A percentile compares a stretch with the other conserved stretches of the same genome.
phyloP scores from a whole-genome alignment of 1,140 invertebrate genomes.

The Argopecten irradians region DNA sequence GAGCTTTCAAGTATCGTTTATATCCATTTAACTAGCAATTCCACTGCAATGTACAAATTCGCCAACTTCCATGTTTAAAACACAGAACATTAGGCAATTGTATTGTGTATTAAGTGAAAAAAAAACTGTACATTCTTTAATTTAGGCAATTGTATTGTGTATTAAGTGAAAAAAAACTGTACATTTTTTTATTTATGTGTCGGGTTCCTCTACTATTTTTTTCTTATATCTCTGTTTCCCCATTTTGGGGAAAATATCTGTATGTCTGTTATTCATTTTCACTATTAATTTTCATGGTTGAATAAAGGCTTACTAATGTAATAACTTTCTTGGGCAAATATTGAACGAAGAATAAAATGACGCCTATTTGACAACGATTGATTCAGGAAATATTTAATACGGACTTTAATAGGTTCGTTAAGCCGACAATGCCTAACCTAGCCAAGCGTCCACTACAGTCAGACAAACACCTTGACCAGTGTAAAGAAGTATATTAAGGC shows the following conservation, averaged over 20 bases:
- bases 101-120: background rate
- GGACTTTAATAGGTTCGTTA: background rate
- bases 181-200: too few species aligned
- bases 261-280: background rate
- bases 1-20: background rate
- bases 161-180: background rate
- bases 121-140: background rate
- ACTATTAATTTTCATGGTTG: too few species aligned
- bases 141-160: background rate
- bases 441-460: background rate
- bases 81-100: background rate
- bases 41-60: background rate
- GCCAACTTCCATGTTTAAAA: background rate
- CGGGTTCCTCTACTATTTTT: too few species aligned
- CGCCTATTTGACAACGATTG: too few species aligned
- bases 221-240: too few species aligned
- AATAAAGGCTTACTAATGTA: too few species aligned
- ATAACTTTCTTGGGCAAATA: too few species aligned
- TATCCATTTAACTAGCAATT: background rate
- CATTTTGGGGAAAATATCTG: background rate
- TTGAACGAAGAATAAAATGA: too few species aligned
- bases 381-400: too few species aligned
- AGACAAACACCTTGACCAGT: background rate
- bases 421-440: background rate
- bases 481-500: background rate